phyloP scores from a whole-genome alignment of 1,140 invertebrate genomes.

The Daktulosphaira vitifoliae region DNA sequence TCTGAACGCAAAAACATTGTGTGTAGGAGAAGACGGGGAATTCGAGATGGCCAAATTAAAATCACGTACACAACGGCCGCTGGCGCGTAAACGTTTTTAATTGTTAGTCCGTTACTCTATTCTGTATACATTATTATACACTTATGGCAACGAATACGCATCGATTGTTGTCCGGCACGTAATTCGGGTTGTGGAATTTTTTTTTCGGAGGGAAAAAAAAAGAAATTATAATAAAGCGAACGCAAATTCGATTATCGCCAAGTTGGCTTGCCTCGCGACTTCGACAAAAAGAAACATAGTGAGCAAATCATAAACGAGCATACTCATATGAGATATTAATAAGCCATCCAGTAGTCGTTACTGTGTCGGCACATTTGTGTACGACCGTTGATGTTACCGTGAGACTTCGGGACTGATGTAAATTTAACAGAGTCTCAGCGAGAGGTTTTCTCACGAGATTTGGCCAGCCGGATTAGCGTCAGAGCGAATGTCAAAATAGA shows the following conservation, averaged over 20 bases:
- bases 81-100: constrained; percentile 28
- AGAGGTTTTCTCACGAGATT: constrained; percentile 7
- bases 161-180: no score
- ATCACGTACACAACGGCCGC: constrained; percentile 19
- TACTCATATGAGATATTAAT: neutral
- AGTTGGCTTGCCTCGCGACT: no score
- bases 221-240: no score
- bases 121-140: neutral
- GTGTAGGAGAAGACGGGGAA: no score
- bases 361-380: constrained; percentile 21
- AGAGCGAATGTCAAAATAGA: no score
- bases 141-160: no score
- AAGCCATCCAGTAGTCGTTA: neutral
- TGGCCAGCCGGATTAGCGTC: no score
- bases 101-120: constrained; percentile 7
- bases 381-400: constrained; percentile 22
- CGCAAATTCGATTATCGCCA: no score
- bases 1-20: neutral
- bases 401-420: constrained; percentile 20
- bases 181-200: no score
- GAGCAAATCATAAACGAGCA: no score
- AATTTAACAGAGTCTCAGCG: constrained; percentile 10
- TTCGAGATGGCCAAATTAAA: constrained; percentile 16
- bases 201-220: no score
- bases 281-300: no score